Percentiles rank a stretch among this genome's conserved stretches.
phyloP scores from a whole-genome alignment of 2,888 invertebrate species.

The Petrophora chlorosata region DNA sequence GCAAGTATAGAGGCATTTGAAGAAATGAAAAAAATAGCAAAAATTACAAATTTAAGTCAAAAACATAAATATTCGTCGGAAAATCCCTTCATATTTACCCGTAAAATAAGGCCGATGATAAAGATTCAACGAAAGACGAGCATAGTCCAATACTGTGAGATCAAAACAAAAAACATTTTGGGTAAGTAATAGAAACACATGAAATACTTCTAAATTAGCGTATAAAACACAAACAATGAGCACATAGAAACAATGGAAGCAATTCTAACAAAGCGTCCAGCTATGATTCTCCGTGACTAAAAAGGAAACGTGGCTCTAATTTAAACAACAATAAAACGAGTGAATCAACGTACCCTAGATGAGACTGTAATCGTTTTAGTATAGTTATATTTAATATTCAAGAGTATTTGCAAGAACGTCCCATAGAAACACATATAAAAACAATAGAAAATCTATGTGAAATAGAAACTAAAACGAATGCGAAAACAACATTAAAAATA shows the following conservation, averaged over 20 bases:
- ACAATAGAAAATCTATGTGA: too few species aligned
- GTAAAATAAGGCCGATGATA: too few species aligned
- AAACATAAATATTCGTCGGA: too few species aligned
- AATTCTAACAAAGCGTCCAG: conserved; percentile 18
- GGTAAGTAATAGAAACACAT: conserved; percentile 9
- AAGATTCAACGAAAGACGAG: neutral
- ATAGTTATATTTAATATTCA: neutral
- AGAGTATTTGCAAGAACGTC: too few species aligned
- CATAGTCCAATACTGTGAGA: too few species aligned
- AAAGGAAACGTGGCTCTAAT: conserved; percentile 48
- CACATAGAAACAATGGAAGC: conserved; percentile 23
- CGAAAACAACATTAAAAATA: too few species aligned
- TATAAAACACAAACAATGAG: conserved; percentile 19
- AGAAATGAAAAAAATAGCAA: too few species aligned
- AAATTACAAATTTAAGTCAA: too few species aligned
- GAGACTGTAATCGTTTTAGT: conserved; percentile 21
- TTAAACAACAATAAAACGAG: conserved; percentile 42
- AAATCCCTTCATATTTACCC: too few species aligned
- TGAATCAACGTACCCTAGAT: conserved; percentile 36
- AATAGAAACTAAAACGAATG: too few species aligned
- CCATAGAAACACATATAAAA: too few species aligned
- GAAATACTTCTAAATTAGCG: conserved; percentile 16
- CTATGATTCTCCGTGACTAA: conserved; percentile 37
- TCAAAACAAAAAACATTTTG: neutral
- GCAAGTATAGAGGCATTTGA: too few species aligned